phyloP scores from a whole-genome alignment of 1,140 invertebrate genomes.

The Kradibia gibbosae region DNA sequence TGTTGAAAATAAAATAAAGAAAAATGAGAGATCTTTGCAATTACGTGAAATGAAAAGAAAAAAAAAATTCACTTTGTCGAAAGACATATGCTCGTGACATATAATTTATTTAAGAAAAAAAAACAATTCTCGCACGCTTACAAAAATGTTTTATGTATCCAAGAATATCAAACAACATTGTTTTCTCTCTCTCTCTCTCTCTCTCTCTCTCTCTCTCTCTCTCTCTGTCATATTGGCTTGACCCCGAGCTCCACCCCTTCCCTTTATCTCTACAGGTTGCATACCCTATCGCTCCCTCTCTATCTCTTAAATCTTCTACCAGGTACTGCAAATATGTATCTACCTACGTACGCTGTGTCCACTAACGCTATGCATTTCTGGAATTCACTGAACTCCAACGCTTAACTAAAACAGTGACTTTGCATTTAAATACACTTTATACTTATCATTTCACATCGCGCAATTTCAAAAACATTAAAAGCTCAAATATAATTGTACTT shows the following conservation, averaged over 20 bases:
- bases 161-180: background rate
- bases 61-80: no score
- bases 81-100: background rate
- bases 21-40: no score
- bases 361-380: background rate
- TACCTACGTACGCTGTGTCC: background rate
- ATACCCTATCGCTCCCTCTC: background rate
- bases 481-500: background rate
- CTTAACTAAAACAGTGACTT: background rate
- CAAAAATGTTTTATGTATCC: background rate
- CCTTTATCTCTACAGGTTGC: background rate
- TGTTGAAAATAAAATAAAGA: no score
- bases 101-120: background rate
- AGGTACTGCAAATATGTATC: background rate
- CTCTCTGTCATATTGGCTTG: no score
- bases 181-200: background rate
- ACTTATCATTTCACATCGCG: background rate
- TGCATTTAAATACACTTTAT: background rate
- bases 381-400: background rate
- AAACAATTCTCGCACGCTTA: background rate
- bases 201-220: background rate
- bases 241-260: no score
- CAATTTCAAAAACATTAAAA: background rate
- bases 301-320: background rate
- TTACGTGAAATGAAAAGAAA: background rate